Evolutionary conservation across 30 jellyfish, hydroid and myxozoan species (phyloP), one percentile per base, ranked within the genome.

Genomic region (Aurelia aurita complex sp. Pacific): DNA sequence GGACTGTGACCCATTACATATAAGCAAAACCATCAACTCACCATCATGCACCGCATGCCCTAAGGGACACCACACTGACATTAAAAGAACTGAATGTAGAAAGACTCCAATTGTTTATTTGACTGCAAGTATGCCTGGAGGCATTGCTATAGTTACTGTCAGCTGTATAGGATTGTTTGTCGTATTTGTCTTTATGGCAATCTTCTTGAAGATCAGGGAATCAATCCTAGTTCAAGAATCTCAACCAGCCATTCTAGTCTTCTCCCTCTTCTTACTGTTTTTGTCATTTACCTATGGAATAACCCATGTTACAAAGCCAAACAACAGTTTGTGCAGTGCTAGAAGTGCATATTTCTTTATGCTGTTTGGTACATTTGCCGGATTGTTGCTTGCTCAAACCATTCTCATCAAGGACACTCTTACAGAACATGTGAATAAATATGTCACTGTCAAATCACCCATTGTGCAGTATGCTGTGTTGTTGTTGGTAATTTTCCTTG

Each of bases 11-110:
- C 67, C 72, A n/a, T 52, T 62, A 50, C 83, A 79, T 17, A 76
- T 92, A 17, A 92, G 98, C 88, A 87, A 64, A 64, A 69, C 33
- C 29, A 15, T 62, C 73, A 92, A 82, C 67, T 77, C 93, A 19
- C 61, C 76, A 5, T n/a, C 80, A 19, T 92, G 98, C 60, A n/a
- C 76, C 2, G 46, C 34, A 54, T 92, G 98, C 62, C 87, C 90
- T 3, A 76, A 50, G 13, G 93, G 90, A 64, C 71, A 92, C 68
- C 96, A 92, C 65, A 88, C 98, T 71, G 92, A 88, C 64, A 32
- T 32, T 38, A 63, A 76, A 74, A 70, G 64, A 18, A 92, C 96
- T 13, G 74, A 19, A 42, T 92, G 98, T 46, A 81, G 81, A 50
- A 52, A 60, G 57, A 92, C 97, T 7, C 98, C 97, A 34, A 61